Evolutionary conservation across 2,888 invertebrate genomes (phyloP).

Genomic region (Griposia aprilina): DNA sequence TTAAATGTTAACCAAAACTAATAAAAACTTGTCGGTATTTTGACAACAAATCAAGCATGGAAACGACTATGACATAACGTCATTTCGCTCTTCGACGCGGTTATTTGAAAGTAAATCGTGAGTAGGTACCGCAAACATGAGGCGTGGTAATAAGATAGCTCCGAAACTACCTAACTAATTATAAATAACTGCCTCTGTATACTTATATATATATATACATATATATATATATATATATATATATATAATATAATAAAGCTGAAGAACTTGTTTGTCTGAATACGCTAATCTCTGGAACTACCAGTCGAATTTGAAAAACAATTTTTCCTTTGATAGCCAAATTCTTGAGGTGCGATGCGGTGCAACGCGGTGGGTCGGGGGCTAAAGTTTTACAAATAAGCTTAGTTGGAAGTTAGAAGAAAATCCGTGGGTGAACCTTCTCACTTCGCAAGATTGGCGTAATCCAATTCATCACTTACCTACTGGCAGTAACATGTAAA

Average conservation of each 20-base stretch:
- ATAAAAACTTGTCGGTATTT: slow-evolving; percentile 44
- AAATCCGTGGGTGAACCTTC: background rate
- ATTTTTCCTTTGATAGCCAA: background rate
- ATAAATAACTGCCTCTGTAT: background rate
- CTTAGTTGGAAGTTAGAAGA: background rate
- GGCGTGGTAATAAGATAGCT: slow-evolving; percentile 40
- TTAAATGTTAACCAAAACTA: slow-evolving; percentile 20
- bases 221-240: background rate
- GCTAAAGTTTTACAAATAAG: background rate
- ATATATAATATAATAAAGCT: background rate
- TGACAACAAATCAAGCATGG: slow-evolving; percentile 69
- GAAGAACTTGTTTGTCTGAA: background rate
- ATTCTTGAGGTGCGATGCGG: background rate
- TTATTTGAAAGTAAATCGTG: slow-evolving; percentile 74
- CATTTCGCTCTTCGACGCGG: slow-evolving; percentile 72
- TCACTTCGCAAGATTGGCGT: too few relatives aligned
- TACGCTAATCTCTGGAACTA: background rate
- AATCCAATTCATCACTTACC: background rate
- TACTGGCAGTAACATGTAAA: background rate
- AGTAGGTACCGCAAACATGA: slow-evolving; percentile 28
- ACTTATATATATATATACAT: background rate
- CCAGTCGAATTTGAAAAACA: background rate
- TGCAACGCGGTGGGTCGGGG: background rate
- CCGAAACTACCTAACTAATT: slow-evolving; percentile 1
- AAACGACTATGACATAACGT: slow-evolving; percentile 72